Evolutionary conservation across 2,888 invertebrate species (phyloP).

Genomic region (Drosophila anomalata): DNA sequence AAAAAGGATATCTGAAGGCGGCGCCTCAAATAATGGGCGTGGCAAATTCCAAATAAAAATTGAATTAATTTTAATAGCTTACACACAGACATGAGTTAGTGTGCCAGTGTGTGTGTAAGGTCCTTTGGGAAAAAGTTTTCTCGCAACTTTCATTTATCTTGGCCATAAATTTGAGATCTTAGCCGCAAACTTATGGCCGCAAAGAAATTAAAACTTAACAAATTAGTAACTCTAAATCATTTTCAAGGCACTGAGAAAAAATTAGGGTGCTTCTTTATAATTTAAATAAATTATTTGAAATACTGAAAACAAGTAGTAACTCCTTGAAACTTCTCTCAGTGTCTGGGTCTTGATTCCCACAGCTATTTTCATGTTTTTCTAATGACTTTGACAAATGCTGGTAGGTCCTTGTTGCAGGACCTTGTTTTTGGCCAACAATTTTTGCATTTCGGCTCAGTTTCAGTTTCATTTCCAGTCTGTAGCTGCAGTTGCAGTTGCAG

Average conservation of each 20-base stretch:
- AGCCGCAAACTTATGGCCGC: not conserved
- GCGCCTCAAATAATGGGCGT: not conserved
- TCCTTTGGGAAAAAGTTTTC: not conserved
- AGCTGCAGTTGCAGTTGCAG: not conserved
- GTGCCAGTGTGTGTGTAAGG: not conserved
- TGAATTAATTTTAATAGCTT: not conserved
- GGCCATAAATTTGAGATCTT: not conserved
- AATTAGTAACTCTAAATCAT: not conserved
- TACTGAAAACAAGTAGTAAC: not conserved
- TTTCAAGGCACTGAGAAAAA: not conserved
- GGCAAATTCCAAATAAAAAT: not conserved
- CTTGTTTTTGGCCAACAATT: constrained; percentile 5
- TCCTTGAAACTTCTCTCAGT: not conserved
- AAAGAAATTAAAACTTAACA: not conserved
- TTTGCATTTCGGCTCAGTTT: not conserved
- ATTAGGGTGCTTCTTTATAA: no score
- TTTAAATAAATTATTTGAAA: no score
- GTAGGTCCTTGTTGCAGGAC: not conserved
- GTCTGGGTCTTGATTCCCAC: not conserved
- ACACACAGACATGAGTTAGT: not conserved
- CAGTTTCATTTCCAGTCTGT: not conserved
- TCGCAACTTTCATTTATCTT: not conserved
- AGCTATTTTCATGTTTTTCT: constrained; percentile 7
- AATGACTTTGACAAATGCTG: constrained; percentile 47
- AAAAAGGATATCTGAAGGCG: constrained; percentile 22